Conservation (phyloP, 2,888 invertebrate species). For the Lysandra coridon region DNA sequence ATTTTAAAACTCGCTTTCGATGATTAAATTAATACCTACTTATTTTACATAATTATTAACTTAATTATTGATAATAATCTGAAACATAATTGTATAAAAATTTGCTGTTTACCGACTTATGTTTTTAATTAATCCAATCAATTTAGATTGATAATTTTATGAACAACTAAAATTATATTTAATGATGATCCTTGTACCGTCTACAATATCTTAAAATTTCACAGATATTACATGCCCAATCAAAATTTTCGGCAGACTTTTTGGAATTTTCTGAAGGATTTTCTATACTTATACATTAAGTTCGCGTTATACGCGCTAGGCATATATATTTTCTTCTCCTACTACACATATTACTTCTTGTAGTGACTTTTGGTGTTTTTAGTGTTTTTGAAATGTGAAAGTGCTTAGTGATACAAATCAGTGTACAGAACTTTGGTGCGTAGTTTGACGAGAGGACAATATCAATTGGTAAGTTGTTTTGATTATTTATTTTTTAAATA, state of each 20-base stretch:
- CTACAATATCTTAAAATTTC: constrained; percentile 35
- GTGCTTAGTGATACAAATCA: constrained; percentile 36
- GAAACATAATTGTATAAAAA: not conserved
- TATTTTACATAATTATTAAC: not conserved
- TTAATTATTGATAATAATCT: not conserved
- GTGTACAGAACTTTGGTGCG: constrained; percentile 37
- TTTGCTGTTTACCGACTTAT: not conserved
- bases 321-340: constrained; percentile 66
- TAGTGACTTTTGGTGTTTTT: constrained; percentile 42
- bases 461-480: constrained; percentile 40
- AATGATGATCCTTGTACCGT: not conserved
- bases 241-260: constrained; percentile 44
- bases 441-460: constrained; percentile 33
- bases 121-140: not conserved
- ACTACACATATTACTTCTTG: constrained; percentile 69
- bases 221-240: constrained; percentile 36
- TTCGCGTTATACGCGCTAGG: constrained; percentile 66
- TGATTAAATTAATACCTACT: not conserved
- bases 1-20: not conserved
- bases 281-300: constrained; percentile 64
- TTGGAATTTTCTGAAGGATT: constrained; percentile 58
- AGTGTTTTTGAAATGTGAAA: constrained; percentile 58
- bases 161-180: not conserved
- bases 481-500: not conserved
- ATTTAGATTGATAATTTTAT: not conserved